Base-by-base conservation (phyloP, 2,888 invertebrate genomes). In the Hofmannophila pseudospretella region DNA sequence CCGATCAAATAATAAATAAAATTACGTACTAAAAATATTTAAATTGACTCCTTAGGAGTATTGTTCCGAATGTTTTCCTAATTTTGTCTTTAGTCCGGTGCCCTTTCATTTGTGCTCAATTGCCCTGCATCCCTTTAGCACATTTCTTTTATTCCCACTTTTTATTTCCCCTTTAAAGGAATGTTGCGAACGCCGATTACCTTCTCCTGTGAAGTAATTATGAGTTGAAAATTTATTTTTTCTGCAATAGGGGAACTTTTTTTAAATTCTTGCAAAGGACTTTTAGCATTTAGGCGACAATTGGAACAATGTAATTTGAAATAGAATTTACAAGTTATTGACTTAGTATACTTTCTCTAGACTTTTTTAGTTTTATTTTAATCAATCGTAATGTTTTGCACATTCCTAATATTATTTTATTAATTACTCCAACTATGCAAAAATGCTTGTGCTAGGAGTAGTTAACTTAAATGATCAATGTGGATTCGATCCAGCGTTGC, bases 31-130 rank as follows among this genome's bases (percentile, higher is more conserved):
- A n/a, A n/a, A n/a, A n/a, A n/a, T n/a, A n/a, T n/a, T n/a, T n/a
- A n/a, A n/a, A n/a, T n/a, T n/a, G n/a, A 37, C 67, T 74, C 70
- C 39, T 67, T 33, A 1, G 2, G 16, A 25, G 35, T 41, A 4
- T 14, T 60, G 45, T 47, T 57, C 67, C 54, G 39, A 61, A 72
- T 72, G 70, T 79, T 76, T 78, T 67, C 67, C 70, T 79, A 80
- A 79, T 75, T 73, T 64, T 53, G 62, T 65, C 52, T 65, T 54
- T 52, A 57, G 74, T 68, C 72, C 71, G 62, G 66, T 66, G 74
- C 79, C 81, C 81, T 76, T 78, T 77, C 74, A 79, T 80, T 76
- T 70, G 74, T 65, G 67, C 71, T 64, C 78, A 75, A 82, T 84
- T 73, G 79, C 74, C 64, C 65, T 67, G 71, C 72, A 72, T 74